Base-by-base conservation (phyloP, 2,888 invertebrate species). In the Venusia cambrica region DNA sequence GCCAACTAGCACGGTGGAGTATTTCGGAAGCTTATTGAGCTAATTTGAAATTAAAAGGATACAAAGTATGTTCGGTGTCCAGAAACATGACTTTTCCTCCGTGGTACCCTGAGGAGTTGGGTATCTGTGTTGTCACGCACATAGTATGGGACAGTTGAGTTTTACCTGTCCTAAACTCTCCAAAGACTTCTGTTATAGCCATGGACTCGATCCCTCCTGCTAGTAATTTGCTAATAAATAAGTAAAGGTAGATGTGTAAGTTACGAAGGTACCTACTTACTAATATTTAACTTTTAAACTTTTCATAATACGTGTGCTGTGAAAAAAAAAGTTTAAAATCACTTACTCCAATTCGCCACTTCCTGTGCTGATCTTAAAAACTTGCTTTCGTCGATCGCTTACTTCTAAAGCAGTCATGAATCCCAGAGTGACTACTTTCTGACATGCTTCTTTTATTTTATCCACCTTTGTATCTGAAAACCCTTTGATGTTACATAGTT, bases 1-100 rank as follows among this genome's bases (percentile, higher is more conserved):
- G n/a, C n/a, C n/a, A n/a, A n/a, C n/a, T n/a, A n/a, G n/a, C n/a
- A n/a, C n/a, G n/a, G n/a, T n/a, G n/a, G n/a, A n/a, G n/a, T n/a
- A n/a, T n/a, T n/a, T n/a, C n/a, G n/a, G n/a, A n/a, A n/a, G n/a
- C n/a, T n/a, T n/a, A n/a, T n/a, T n/a, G n/a, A n/a, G n/a, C n/a
- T n/a, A n/a, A n/a, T n/a, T 5, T 5, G n/a, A 5, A 17, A 2
- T 13, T 21, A 45, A 81, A 90, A 90, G 90, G 90, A 90, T 93
- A 94, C 93, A 95, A 95, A 5, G 94, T 94, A 65, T 94, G 92
- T 78, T 94, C 94, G 4, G 94, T 94, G 65, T 94, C 94, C 20
- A 94, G 89, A 66, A 93, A 94, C 73, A 94, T 92, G 2, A 94
- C 93, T 79, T 94, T 95, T 26, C 94, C 95, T 7, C 94, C 94